phyloP scores from a whole-genome alignment of 2,113 vertebrate species.

The Accipiter cooperii region DNA sequence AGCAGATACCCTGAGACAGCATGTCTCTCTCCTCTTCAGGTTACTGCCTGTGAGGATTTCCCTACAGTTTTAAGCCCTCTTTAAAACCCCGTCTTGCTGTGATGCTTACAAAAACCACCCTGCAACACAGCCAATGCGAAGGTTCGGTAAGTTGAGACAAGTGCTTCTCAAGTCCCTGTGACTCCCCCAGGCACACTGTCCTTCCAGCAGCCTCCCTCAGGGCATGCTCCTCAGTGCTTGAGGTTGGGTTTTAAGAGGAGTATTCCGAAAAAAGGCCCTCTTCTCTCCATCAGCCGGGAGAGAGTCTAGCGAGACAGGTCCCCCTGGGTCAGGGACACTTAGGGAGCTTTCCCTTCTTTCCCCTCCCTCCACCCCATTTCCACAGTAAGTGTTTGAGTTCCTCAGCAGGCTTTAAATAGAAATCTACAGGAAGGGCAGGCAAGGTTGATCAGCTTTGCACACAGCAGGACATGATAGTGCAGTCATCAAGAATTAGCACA shows the following conservation, averaged over 20 bases:
- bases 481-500: not conserved
- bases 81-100: not conserved
- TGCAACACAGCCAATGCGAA: not conserved
- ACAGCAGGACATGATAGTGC: conserved; percentile 10
- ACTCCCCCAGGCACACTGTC: not conserved
- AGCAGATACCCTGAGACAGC: not conserved
- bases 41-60: not conserved
- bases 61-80: not conserved
- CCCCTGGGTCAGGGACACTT: not conserved
- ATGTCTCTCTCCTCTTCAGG: not conserved
- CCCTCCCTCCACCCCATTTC: not conserved
- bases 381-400: not conserved
- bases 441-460: conserved; percentile 30
- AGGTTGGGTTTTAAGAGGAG: not conserved
- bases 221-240: not conserved
- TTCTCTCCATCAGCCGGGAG: not conserved
- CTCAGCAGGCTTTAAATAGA: not conserved
- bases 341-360: not conserved
- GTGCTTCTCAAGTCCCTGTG: not conserved
- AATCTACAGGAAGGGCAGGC: conserved; percentile 1
- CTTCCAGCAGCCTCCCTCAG: not conserved
- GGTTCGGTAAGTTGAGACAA: not conserved
- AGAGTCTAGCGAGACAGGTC: not conserved
- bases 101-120: not conserved
- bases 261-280: not conserved